Base-by-base conservation (phyloP, 2,888 invertebrate species). In the Tachina lurida region DNA sequence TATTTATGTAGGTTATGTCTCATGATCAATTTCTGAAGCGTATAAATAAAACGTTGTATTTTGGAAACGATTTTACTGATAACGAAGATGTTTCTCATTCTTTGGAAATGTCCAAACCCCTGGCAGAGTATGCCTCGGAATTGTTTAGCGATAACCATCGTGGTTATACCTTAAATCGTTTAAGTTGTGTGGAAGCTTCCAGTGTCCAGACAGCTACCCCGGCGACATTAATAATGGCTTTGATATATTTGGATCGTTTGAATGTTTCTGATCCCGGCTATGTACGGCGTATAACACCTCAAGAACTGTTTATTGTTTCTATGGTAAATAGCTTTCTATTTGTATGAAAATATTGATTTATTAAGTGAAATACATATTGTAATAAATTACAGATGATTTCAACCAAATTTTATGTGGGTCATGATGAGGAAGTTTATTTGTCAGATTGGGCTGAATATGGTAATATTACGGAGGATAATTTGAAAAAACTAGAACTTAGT, bases 361-460 rank as follows among this genome's bases (percentile, higher is more conserved):
- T 31, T 5, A 31, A 31, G 12, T 65, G 10, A n/a, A 17, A 45
- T n/a, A 22, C 22, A 22, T 22, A 13, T n/a, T 39, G 4, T 88
- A 92, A 12, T 91, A 31, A 31, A 31, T 31, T 31, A 1, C 31
- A 98, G 98, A 97, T 99, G 96, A 96, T 99, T 89, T 98, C 99
- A 76, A 98, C 97, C 90, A 99, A 99, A 94, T 98, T 97, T 93
- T 97, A 98, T 93, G 98, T 98, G 56, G 97, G 97, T 91, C 96
- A 97, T 87, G 98, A 98, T 91, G 97, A 98, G 92, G 97, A 97
- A 87, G 87, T 91, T 58, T 95, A 97, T 91, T 96, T 98, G 91
- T 95, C 96, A 79, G 98, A 98, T 93, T 99, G 99, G 98, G 98
- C 99, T 15, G 94, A 95, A 85, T 96, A 97, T 58, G 97, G 96